Evolutionary conservation across 2,888 invertebrate genomes (phyloP).

Genomic region (Acleris literana): DNA sequence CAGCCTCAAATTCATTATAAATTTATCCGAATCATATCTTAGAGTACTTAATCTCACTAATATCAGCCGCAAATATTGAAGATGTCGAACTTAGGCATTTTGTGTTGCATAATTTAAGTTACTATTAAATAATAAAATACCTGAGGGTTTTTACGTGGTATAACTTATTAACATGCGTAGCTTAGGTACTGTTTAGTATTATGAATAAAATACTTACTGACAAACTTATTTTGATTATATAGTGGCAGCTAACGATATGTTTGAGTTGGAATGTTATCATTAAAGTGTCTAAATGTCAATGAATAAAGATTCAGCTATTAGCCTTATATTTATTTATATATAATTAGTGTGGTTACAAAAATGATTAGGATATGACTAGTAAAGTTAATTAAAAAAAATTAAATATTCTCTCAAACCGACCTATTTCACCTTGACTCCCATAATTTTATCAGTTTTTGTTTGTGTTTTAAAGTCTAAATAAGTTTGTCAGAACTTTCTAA

Average conservation of each 20-base stretch:
- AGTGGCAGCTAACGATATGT: slow-evolving; percentile 39
- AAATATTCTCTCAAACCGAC: too few species aligned
- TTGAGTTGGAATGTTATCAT: neutral
- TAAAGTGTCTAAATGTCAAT: neutral
- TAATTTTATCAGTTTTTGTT: neutral
- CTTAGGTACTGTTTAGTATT: slow-evolving; percentile 53
- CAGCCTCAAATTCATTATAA: slow-evolving; percentile 36
- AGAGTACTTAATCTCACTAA: slow-evolving; percentile 47
- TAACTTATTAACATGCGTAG: slow-evolving; percentile 69
- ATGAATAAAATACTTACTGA: slow-evolving; percentile 47
- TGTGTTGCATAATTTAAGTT: slow-evolving; percentile 52
- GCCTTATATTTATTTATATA: too few species aligned
- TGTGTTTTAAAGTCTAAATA: slow-evolving; percentile 8
- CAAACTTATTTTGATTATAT: slow-evolving; percentile 51
- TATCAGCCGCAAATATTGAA: slow-evolving; percentile 11
- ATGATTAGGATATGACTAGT: too few species aligned
- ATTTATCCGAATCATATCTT: slow-evolving; percentile 41
- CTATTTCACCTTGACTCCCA: too few species aligned
- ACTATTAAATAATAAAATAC: slow-evolving; percentile 49
- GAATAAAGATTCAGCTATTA: too few species aligned
- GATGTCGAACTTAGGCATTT: slow-evolving; percentile 22
- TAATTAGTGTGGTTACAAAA: too few species aligned
- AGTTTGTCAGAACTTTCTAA: slow-evolving; percentile 28
- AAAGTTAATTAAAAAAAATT: too few species aligned
- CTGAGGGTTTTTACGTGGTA: slow-evolving; percentile 51